Evolutionary conservation across 2,888 invertebrate species (phyloP).

Genomic region (Lymantria dispar): DNA sequence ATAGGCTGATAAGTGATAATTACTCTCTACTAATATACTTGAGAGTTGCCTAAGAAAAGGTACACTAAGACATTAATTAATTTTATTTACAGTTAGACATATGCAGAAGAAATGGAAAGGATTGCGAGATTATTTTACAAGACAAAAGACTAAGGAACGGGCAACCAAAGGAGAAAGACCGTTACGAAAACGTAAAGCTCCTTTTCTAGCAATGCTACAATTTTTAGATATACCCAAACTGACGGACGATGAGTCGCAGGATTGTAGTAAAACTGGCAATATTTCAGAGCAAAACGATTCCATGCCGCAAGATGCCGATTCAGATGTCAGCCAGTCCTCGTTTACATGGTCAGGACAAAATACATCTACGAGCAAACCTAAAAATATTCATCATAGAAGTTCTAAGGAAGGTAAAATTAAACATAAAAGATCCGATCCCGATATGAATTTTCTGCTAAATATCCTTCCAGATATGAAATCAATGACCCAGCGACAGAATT

Average conservation of each 20-base stretch:
- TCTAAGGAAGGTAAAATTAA: background rate
- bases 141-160: constrained; percentile 31
- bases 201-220: constrained; percentile 26
- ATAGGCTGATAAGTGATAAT: too few species aligned
- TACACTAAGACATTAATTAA: too few species aligned
- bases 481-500: constrained; percentile 24
- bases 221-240: constrained; percentile 18
- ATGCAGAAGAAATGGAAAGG: constrained; percentile 43
- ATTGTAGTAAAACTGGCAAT: background rate
- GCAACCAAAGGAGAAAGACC: constrained; percentile 11
- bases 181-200: constrained; percentile 23
- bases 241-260: constrained; percentile 1
- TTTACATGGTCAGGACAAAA: constrained; percentile 4
- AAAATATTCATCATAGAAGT: background rate
- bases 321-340: constrained; percentile 9
- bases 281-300: constrained; percentile 4
- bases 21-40: too few species aligned
- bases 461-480: constrained; percentile 31
- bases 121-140: constrained; percentile 35
- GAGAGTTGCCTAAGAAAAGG: too few species aligned
- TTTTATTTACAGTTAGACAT: constrained; percentile 33
- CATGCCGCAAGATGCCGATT: constrained; percentile 2
- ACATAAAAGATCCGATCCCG: constrained; percentile 14
- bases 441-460: constrained; percentile 25
- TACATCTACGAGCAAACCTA: background rate